Conservation (phyloP, 37 sponge, comb jelly and placozoan species). For the Crambe crambe region DNA sequence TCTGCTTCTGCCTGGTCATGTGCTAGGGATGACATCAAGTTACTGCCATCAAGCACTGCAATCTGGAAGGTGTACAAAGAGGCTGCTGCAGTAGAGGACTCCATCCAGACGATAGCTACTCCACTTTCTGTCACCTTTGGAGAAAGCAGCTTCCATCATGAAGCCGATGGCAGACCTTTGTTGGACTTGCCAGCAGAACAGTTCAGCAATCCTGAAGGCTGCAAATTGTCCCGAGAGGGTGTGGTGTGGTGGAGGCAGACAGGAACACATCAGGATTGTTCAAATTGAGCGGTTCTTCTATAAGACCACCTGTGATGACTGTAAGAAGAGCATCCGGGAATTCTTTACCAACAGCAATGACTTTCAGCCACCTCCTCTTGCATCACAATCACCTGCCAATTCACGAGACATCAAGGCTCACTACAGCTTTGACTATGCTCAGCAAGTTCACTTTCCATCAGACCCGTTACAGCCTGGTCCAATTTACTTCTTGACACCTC, state of each 20-base stretch:
- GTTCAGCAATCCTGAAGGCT: constrained; percentile 7
- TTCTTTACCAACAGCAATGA: neutral
- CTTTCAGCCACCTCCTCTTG: too few relatives aligned
- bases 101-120: too few relatives aligned
- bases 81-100: too few relatives aligned
- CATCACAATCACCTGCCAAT: too few relatives aligned
- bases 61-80: neutral
- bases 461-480: constrained; percentile 48
- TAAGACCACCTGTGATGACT: neutral
- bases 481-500: constrained; percentile 16
- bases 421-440: constrained; percentile 47
- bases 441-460: constrained; percentile 12
- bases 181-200: constrained; percentile 38
- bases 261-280: too few relatives aligned
- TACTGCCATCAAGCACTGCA: constrained; percentile 15
- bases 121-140: neutral
- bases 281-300: constrained; percentile 21
- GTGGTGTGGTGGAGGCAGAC: too few relatives aligned
- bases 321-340: neutral
- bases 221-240: too few relatives aligned
- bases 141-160: constrained; percentile 7
- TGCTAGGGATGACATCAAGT: too few relatives aligned
- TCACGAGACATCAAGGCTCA: too few relatives aligned
- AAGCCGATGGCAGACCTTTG: constrained; percentile 41
- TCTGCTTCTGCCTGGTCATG: too few relatives aligned